Conservation (phyloP, 2,113 vertebrate genomes). For the Syngnathus typhle region DNA sequence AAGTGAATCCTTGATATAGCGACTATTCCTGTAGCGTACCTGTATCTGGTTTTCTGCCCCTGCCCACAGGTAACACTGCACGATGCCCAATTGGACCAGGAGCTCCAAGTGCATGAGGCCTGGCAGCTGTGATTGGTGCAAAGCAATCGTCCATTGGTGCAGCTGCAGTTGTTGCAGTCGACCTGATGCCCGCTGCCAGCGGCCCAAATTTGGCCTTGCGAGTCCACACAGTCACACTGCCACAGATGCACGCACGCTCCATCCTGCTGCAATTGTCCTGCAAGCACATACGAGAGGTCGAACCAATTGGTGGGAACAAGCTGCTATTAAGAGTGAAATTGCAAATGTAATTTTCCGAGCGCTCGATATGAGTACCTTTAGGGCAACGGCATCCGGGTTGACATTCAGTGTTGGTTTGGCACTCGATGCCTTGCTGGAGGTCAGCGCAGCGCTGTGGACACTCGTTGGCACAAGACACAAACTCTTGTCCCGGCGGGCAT, state of each 20-base stretch:
- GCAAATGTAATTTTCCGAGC: too few relatives aligned
- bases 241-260: slow-evolving; percentile 69
- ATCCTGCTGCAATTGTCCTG: slow-evolving; percentile 78
- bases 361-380: slow-evolving; percentile 51
- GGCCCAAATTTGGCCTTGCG: slow-evolving; percentile 73
- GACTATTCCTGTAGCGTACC: slow-evolving; percentile 52
- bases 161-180: slow-evolving; percentile 81
- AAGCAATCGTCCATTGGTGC: slow-evolving; percentile 67
- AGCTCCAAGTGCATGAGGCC: slow-evolving; percentile 75
- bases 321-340: too few relatives aligned
- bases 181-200: slow-evolving; percentile 74
- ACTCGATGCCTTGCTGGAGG: slow-evolving; percentile 78
- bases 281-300: slow-evolving; percentile 7
- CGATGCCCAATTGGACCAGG: slow-evolving; percentile 80
- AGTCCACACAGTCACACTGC: slow-evolving; percentile 81
- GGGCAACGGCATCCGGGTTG: slow-evolving; percentile 79
- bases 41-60: slow-evolving; percentile 75
- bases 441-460: slow-evolving; percentile 82
- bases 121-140: slow-evolving; percentile 74
- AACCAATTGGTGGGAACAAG: too few relatives aligned
- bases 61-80: slow-evolving; percentile 78
- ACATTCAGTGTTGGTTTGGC: slow-evolving; percentile 66
- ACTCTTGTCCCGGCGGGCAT: slow-evolving; percentile 74
- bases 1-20: too few relatives aligned
- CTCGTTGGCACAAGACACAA: slow-evolving; percentile 72